A percentile compares a stretch with the other conserved stretches of the same genome.
phyloP scores from a whole-genome alignment of 2,888 invertebrate genomes.

The Ctenicera cuprea region DNA sequence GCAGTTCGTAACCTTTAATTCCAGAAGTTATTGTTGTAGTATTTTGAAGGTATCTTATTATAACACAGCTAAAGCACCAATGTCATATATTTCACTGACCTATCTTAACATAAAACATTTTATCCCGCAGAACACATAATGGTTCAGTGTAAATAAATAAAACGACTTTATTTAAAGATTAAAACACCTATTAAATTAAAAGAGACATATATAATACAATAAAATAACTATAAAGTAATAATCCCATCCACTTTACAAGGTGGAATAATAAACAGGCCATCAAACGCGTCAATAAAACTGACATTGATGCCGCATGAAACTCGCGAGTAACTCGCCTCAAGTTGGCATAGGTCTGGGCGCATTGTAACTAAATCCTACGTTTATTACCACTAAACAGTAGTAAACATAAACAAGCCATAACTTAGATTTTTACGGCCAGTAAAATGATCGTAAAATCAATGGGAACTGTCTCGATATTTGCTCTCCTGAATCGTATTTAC shows the following conservation, averaged over 20 bases:
- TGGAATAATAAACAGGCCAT: slow-evolving; percentile 72
- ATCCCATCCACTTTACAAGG: slow-evolving; percentile 68
- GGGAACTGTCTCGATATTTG: slow-evolving; percentile 62
- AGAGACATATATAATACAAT: slow-evolving; percentile 62
- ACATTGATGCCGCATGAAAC: slow-evolving; percentile 68
- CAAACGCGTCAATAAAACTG: slow-evolving; percentile 71
- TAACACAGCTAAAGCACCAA: background rate
- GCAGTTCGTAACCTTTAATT: no score
- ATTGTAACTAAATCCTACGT: slow-evolving; percentile 69
- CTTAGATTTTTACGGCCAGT: slow-evolving; percentile 72
- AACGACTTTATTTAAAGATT: slow-evolving; percentile 38
- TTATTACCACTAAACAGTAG: slow-evolving; percentile 72
- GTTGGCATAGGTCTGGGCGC: slow-evolving; percentile 69
- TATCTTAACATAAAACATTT: slow-evolving; percentile 27
- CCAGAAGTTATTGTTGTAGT: no score
- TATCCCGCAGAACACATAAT: background rate
- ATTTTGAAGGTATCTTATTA: no score
- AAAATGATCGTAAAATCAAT: slow-evolving; percentile 73
- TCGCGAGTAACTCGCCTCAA: slow-evolving; percentile 64
- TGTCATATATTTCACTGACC: slow-evolving; percentile 31
- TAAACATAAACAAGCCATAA: slow-evolving; percentile 74
- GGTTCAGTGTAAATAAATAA: slow-evolving; percentile 31
- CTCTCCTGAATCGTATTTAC: slow-evolving; percentile 50
- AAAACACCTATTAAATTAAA: slow-evolving; percentile 54
- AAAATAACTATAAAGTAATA: slow-evolving; percentile 67